These are phyloP conservation scores for Pseudopleuronectes americanus DNA, from an alignment of 2,797 vertebrate species.

Conservation along the genomic window DNA sequence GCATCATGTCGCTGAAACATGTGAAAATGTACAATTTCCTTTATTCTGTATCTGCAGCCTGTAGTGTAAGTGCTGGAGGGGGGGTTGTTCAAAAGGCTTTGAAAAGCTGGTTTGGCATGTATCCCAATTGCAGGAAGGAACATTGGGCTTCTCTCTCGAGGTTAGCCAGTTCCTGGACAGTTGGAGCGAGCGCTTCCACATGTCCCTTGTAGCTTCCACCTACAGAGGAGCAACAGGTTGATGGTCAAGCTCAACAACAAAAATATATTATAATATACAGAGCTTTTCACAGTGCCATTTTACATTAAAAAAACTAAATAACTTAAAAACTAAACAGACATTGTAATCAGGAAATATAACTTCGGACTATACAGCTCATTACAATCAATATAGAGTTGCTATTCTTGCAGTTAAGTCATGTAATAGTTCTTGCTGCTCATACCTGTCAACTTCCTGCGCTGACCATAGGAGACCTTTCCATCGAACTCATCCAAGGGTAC, in stretches of 20 bases:
- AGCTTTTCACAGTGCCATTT: too few species aligned
- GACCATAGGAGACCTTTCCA: constrained; percentile 95
- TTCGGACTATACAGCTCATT: neutral
- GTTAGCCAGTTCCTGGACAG: constrained; percentile 92
- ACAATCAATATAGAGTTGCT: neutral
- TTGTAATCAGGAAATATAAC: too few species aligned
- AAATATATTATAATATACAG: too few species aligned
- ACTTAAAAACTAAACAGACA: too few species aligned
- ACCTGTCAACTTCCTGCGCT: constrained; percentile 90
- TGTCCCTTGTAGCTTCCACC: constrained; percentile 95
- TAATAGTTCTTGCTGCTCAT: constrained; percentile 15
- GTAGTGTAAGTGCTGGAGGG: constrained; percentile 2
- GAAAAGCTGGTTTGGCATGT: constrained; percentile 96
- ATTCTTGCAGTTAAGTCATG: neutral
- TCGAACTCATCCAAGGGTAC: constrained; percentile 97
- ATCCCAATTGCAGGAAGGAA: constrained; percentile 96
- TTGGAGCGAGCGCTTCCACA: constrained; percentile 95
- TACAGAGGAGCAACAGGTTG: constrained; percentile 60
- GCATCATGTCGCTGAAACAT: constrained; percentile 6
- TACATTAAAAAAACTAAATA: too few species aligned
- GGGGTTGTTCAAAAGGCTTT: constrained; percentile 87
- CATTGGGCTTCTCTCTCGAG: constrained; percentile 98
- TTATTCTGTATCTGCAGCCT: constrained; percentile 8
- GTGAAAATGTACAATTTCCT: neutral
- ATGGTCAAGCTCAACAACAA: constrained; percentile 3